These are phyloP conservation scores for Tetranychus truncatus DNA, from an alignment of 2,888 invertebrate species.

Conservation along the genomic window DNA sequence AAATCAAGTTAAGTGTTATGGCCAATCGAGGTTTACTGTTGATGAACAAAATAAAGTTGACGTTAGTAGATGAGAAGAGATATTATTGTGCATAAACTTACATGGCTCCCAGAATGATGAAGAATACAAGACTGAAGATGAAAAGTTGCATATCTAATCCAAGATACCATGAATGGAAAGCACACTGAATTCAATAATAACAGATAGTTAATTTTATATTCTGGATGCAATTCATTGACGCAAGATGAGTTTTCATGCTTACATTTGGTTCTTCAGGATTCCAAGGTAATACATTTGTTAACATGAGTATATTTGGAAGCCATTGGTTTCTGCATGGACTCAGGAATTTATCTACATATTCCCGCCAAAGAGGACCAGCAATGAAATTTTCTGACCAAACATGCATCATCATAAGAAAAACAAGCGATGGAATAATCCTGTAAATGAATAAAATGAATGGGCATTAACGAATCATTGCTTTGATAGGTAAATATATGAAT, in stretches of 20 bases:
- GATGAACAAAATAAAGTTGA: neutral
- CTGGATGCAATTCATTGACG: neutral
- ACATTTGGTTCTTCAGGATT: conserved; percentile 5
- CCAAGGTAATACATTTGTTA: neutral
- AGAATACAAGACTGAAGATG: neutral
- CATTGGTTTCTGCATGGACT: neutral
- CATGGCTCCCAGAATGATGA: conserved; percentile 3
- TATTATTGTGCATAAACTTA: neutral
- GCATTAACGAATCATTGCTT: neutral
- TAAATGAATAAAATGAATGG: neutral
- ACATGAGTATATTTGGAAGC: neutral
- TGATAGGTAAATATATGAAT: neutral
- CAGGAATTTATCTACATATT: neutral
- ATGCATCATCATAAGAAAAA: conserved; percentile 1
- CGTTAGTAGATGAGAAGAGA: neutral
- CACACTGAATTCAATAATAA: neutral
- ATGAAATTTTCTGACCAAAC: neutral
- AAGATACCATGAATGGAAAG: conserved; percentile 10
- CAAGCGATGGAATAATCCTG: neutral
- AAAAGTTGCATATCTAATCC: conserved; percentile 4
- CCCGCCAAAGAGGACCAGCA: neutral
- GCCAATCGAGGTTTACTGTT: neutral
- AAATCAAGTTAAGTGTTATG: neutral
- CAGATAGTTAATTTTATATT: neutral
- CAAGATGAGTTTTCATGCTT: neutral